phyloP scores from a whole-genome alignment of 2,888 invertebrate species.

The Drosophila diplacantha region DNA sequence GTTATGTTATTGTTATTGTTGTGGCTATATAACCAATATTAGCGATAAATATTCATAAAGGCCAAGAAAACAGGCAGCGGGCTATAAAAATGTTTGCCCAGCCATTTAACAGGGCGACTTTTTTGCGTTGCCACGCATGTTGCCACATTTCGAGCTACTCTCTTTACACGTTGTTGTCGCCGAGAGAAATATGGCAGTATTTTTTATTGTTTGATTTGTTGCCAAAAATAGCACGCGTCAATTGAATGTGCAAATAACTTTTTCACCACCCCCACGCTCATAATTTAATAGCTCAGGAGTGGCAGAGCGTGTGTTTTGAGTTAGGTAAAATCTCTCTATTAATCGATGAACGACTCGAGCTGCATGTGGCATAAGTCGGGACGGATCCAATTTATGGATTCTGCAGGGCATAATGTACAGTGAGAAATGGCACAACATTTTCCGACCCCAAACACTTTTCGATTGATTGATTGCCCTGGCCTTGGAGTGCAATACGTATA shows the following conservation, averaged over 20 bases:
- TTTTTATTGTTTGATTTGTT: conserved; percentile 54
- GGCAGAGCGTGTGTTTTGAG: not conserved
- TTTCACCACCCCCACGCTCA: conserved; percentile 35
- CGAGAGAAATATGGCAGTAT: conserved; percentile 26
- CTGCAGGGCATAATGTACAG: not conserved
- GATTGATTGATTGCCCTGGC: conserved; percentile 47
- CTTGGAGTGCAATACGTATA: conserved; percentile 45
- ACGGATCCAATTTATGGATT: conserved; percentile 2
- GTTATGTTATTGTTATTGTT: conserved; percentile 40
- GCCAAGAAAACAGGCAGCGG: conserved; percentile 41
- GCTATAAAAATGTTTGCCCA: conserved; percentile 52
- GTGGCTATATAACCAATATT: conserved; percentile 51
- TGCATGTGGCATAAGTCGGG: not conserved
- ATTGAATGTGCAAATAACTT: conserved; percentile 58
- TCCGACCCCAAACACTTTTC: conserved; percentile 23
- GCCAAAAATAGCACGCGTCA: conserved; percentile 61
- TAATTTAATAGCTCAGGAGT: conserved; percentile 23
- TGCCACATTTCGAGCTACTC: conserved; percentile 40
- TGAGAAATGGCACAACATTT: conserved; percentile 26
- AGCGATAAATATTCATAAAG: conserved; percentile 56
- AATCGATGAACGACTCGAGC: not conserved
- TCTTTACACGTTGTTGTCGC: conserved; percentile 7
- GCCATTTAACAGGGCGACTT: conserved; percentile 47
- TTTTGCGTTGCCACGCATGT: conserved; percentile 35
- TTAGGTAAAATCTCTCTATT: conserved; percentile 2